Base-by-base conservation (phyloP, 2,113 vertebrate species). In the Nothoprocta perdicaria region DNA sequence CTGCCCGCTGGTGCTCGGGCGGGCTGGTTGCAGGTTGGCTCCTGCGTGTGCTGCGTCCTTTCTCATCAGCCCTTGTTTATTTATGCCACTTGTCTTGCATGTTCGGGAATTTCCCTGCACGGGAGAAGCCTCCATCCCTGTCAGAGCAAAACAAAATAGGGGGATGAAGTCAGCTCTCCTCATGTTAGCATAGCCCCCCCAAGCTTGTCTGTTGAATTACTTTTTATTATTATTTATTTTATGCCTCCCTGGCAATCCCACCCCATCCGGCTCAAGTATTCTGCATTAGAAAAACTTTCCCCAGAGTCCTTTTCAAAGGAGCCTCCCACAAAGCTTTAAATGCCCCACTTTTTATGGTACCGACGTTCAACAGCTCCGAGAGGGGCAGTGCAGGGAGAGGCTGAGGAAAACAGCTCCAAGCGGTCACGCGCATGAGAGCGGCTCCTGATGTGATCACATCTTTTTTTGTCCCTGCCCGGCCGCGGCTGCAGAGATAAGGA, bases 281-380 rank as follows among this genome's bases (percentile, higher is more conserved):
- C 87, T 55, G 88, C 96, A 97, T 98, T 97, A 96, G 89, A 96
- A 94, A 92, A 95, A 86, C 89, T 89, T 82, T 96, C 95, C 95
- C 94, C 96, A 90, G 94, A 96, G 93, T 89, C 80, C 43, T 96
- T 97, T 97, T 97, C 96, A 97, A 97, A 97, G 96, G 89, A 97
- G 88, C 92, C 95, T 98, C 97, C 96, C 95, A 97, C 94, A 94
- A 95, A 92, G 95, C 95, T 97, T 95, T 95, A 97, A 97, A 96
- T 94, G 94, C 87, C 86, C 89, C 78, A 69, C 73, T 52, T 96
- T 98, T 97, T 97, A 96, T 95, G 95, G 94, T 81, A 88, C 84
- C 88, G 94, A 95, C 96, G 95, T 95, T 97, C 96, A 96, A 95
- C 94, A 95, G 77, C 88, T 91, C 90, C 35, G 80, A 61, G 73